phyloP scores from a whole-genome alignment of 2,113 vertebrate species.

The Recurvirostra avosetta region DNA sequence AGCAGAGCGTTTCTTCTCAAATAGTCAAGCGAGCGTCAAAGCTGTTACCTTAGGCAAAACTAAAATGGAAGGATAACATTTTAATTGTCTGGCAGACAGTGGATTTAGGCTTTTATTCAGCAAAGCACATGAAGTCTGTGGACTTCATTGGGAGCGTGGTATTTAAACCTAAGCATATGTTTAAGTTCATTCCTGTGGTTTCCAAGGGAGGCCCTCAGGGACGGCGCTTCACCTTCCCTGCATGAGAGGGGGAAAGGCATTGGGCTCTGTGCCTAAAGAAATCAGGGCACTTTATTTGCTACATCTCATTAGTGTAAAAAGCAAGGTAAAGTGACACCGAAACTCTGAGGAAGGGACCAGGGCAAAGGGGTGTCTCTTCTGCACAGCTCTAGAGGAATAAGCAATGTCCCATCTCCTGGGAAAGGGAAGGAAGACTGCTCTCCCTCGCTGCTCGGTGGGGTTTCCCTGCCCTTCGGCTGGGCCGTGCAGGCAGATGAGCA shows the following conservation, averaged over 20 bases:
- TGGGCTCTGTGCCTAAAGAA: not conserved
- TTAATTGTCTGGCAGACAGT: not conserved
- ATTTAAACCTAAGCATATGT: not conserved
- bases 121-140: not conserved
- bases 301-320: not conserved
- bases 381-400: not conserved
- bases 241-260: not conserved
- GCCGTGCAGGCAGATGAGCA: not conserved
- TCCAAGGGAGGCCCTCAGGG: not conserved
- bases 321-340: not conserved
- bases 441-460: fast-evolving
- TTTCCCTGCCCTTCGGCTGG: not conserved
- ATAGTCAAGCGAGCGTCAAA: fast-evolving
- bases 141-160: not conserved
- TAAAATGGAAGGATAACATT: not conserved
- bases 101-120: not conserved
- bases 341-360: not conserved
- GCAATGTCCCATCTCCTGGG: not conserved
- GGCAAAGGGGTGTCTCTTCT: not conserved
- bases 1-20: not conserved
- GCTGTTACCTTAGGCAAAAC: not conserved
- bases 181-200: not conserved
- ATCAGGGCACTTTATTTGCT: not conserved
- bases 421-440: not conserved
- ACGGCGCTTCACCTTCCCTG: not conserved